Evolutionary conservation across 2,797 vertebrate genomes (phyloP).

Genomic region (Propithecus perrieri): DNA sequence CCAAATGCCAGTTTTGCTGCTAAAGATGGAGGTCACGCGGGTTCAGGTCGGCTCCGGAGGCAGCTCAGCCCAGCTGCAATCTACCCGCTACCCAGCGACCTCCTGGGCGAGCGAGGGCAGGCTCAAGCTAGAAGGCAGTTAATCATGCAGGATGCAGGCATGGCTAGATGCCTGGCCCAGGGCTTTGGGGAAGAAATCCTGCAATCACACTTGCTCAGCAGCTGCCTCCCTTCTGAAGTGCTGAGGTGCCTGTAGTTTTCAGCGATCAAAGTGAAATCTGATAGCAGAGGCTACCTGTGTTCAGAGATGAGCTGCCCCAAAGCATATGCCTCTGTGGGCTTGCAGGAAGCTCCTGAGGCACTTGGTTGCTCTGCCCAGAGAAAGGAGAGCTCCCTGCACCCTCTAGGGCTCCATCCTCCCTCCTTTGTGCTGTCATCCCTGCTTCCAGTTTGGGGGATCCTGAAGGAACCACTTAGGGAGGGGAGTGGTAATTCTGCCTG

Average conservation of each 20-base stretch:
- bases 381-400: background rate
- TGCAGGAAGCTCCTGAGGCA: background rate
- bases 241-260: conserved; percentile 50
- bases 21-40: conserved; percentile 2
- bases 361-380: background rate
- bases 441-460: background rate
- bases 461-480: background rate
- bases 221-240: conserved; percentile 62
- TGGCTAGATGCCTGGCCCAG: conserved; percentile 38
- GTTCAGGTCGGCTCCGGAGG: background rate
- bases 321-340: background rate
- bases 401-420: no score
- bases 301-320: conserved; percentile 35
- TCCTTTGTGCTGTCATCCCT: background rate
- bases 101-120: background rate
- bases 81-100: background rate
- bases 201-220: conserved; percentile 42
- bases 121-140: conserved; percentile 30
- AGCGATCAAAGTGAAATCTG: conserved; percentile 72
- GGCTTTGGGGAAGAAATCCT: conserved; percentile 56
- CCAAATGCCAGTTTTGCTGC: conserved; percentile 58
- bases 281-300: conserved; percentile 43
- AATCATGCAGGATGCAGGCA: conserved; percentile 59
- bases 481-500: background rate
- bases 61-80: conserved; percentile 15